These are phyloP conservation scores for Agrilus planipennis DNA, from an alignment of 1,140 invertebrate genomes.

Conservation along the genomic window DNA sequence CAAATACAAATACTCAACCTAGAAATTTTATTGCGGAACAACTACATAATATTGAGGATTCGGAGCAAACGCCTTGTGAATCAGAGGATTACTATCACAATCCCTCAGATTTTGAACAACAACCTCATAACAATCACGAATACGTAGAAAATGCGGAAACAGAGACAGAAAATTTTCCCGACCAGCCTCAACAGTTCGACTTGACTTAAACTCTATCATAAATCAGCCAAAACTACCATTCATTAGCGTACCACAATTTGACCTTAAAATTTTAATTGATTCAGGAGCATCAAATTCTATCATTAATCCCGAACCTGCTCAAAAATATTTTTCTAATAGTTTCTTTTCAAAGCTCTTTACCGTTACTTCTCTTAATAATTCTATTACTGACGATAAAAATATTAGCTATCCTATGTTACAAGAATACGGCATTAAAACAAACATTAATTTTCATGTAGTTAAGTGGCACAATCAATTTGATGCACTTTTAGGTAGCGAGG, in stretches of 20 bases:
- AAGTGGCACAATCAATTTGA: conserved; percentile 8
- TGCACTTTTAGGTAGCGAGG: conserved; percentile 5
- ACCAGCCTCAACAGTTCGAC: conserved; percentile 2
- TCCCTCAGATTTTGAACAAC: no score
- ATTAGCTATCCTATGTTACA: conserved; percentile 5
- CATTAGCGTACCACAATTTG: conserved; percentile 5
- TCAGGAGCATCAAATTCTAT: conserved; percentile 3
- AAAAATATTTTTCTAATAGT: conserved; percentile 16
- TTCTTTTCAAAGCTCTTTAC: conserved; percentile 5
- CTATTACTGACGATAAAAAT: conserved; percentile 1
- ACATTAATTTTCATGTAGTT: conserved; percentile 3
- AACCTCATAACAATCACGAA: no score
- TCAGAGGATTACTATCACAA: no score
- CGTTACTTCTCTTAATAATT: conserved; percentile 1
- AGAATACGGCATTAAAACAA: conserved; percentile 2
- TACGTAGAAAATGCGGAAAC: no score
- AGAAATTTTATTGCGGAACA: no score
- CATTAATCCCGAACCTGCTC: conserved; percentile 6
- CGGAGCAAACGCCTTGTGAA: no score
- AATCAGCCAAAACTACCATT: conserved; percentile 8
- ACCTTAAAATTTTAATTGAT: conserved; percentile 13
- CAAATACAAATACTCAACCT: no score
- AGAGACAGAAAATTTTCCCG: no score
- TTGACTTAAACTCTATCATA: conserved; percentile 3
- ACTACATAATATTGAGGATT: no score